Evolutionary conservation across 2,113 vertebrate species (phyloP).

Genomic region (Madoqua kirkii): DNA sequence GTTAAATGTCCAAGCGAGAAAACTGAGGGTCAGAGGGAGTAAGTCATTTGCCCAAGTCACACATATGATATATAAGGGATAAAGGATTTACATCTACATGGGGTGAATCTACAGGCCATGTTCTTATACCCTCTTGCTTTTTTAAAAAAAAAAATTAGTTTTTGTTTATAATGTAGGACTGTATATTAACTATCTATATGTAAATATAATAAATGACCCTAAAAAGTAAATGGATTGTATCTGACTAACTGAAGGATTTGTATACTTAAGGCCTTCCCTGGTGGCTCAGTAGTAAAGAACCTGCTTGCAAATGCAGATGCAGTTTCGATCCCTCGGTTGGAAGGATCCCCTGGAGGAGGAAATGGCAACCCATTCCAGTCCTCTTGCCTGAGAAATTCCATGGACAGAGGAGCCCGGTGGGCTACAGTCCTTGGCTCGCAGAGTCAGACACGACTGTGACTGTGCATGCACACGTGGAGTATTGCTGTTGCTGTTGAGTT

Average conservation of each 20-base stretch:
- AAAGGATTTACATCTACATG: neutral
- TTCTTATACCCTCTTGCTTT: neutral
- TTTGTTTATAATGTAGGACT: neutral
- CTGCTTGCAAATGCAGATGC: neutral
- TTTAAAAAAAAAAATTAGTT: neutral
- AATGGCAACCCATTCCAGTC: neutral
- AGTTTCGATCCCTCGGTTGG: neutral
- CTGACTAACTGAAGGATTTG: neutral
- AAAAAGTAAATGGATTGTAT: neutral
- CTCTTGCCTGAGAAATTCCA: neutral
- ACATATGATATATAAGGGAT: neutral
- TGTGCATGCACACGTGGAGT: neutral
- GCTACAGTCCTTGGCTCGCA: neutral
- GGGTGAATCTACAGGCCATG: neutral
- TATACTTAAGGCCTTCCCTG: neutral
- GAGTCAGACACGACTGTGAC: neutral
- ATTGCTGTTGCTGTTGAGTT: neutral
- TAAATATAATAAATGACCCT: neutral
- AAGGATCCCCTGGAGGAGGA: neutral
- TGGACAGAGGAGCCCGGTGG: neutral
- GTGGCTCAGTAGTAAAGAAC: neutral
- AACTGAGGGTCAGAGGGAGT: neutral
- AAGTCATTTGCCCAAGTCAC: neutral
- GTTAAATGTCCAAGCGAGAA: neutral
- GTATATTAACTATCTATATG: neutral